Evolutionary conservation across 2,113 vertebrate genomes (phyloP), one percentile per base, ranked within the genome.

Genomic region (Gadus macrocephalus): DNA sequence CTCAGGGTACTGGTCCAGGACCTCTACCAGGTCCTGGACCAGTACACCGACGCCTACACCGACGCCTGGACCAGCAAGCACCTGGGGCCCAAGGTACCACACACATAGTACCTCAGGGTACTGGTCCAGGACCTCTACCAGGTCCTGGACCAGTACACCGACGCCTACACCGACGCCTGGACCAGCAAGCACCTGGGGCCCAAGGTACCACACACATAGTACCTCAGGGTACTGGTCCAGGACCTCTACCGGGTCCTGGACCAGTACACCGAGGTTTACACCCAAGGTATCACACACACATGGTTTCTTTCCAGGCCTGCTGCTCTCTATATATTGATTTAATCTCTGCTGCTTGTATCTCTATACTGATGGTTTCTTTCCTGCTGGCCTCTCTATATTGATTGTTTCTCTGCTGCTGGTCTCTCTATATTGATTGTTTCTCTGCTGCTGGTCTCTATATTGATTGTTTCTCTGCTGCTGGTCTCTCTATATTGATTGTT

Each of bases 11-110:
- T 25, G 25, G 25, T 25, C 25, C 25, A 25, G 25, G 28, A 63
- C 61, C 25, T 25, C 25, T 25, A 62, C 61, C 22, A 5, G 27
- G 19, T 15, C 61, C 22, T 19, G 25, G 25, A 25, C 25, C 25
- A 25, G 25, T 25, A 25, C 25, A 25, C 25, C 25, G 31, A 35
- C 1, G 87, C 81, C n/a, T 99, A 98, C 84, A 86, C 93, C 0
- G 94, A 96, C 42, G 93, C 94, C 58, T 97, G 88, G 89, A 75
- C 77, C 64, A 72, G 12, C 69, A 92, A 87, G 68, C 64, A 90
- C 67, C 22, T 80, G 56, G 8, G 4, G 0, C 0, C 66, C 0
- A 87, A 69, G 87, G 90, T 91, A 31, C 56, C 53, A 56, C 53
- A 56, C 27, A 17, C 25, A 70, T 25, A 25, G 25, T 25, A 25